Evolutionary conservation across 2,113 vertebrate genomes (phyloP).

Genomic region (Muntiacus reevesi): DNA sequence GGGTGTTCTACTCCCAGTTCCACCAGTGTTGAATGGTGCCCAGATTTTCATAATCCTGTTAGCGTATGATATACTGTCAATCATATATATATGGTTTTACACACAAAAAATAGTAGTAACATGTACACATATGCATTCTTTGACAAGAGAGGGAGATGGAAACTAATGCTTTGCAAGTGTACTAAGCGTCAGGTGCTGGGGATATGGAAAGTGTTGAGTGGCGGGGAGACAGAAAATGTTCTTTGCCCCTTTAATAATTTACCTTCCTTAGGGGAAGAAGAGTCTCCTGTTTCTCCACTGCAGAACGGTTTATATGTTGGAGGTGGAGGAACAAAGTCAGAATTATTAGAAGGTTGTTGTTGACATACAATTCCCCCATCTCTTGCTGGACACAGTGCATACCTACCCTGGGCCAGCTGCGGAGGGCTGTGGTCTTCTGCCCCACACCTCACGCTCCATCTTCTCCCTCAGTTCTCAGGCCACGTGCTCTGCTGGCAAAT

Average conservation of each 20-base stretch:
- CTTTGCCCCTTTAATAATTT: neutral
- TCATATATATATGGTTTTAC: neutral
- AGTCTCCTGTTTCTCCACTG: neutral
- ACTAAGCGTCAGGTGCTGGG: neutral
- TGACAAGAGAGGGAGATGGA: neutral
- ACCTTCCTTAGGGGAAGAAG: neutral
- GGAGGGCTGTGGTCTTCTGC: rapidly evolving
- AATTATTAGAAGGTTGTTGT: neutral
- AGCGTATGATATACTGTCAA: neutral
- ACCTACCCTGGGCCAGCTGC: neutral
- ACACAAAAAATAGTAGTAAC: neutral
- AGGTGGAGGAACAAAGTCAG: neutral
- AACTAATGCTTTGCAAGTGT: neutral
- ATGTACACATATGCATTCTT: neutral
- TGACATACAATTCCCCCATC: rapidly evolving
- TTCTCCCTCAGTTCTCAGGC: neutral
- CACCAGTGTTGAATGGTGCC: no score
- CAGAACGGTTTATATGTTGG: rapidly evolving
- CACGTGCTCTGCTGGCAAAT: neutral
- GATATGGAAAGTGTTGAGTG: neutral
- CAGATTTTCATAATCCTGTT: no score
- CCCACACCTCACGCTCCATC: rapidly evolving
- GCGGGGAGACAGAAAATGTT: rapidly evolving
- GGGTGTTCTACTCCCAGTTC: no score
- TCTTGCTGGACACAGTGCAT: neutral